Percentiles rank a stretch among this genome's conserved stretches.
These are phyloP conservation scores for Echiichthys vipera DNA, from an alignment of 2,797 vertebrate genomes.

Conservation along the genomic window DNA sequence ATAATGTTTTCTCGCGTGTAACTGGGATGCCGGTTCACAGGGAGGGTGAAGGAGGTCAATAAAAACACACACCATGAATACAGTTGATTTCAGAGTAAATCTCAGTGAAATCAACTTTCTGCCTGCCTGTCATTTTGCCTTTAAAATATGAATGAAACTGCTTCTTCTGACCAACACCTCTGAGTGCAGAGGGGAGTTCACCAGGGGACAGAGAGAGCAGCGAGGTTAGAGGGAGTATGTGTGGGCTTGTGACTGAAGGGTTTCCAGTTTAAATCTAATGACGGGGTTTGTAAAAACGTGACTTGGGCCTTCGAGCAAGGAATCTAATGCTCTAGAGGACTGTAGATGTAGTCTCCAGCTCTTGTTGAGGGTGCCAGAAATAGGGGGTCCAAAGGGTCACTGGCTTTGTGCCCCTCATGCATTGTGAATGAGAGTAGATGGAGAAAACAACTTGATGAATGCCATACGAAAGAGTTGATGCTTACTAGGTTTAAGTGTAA, in stretches of 20 bases:
- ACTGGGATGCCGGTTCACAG: constrained; percentile 10
- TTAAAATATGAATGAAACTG: constrained; percentile 38
- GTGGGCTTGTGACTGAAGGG: constrained; percentile 14
- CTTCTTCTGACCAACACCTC: constrained; percentile 1
- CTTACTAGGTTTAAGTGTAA: no score
- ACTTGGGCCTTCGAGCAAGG: constrained; percentile 3
- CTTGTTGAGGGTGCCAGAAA: no score
- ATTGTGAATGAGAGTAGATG: no score
- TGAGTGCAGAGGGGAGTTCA: constrained; percentile 15
- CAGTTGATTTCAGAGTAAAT: constrained; percentile 25
- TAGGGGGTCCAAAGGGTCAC: no score
- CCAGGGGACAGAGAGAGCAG: constrained; percentile 2
- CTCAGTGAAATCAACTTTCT: constrained; percentile 23
- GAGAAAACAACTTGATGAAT: no score
- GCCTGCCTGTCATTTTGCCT: constrained; percentile 14
- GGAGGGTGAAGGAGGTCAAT: constrained; percentile 34
- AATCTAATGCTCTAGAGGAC: constrained; percentile 1
- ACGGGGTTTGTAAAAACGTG: background rate
- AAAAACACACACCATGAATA: constrained; percentile 15
- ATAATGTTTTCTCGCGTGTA: constrained; percentile 44
- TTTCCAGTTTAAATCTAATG: constrained; percentile 14
- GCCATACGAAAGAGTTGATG: no score
- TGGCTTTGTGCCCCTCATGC: no score
- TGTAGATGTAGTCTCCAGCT: background rate
- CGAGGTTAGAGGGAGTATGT: background rate